These are phyloP conservation scores for Varecia variegata DNA, from an alignment of 2,797 vertebrate species.

Conservation along the genomic window DNA sequence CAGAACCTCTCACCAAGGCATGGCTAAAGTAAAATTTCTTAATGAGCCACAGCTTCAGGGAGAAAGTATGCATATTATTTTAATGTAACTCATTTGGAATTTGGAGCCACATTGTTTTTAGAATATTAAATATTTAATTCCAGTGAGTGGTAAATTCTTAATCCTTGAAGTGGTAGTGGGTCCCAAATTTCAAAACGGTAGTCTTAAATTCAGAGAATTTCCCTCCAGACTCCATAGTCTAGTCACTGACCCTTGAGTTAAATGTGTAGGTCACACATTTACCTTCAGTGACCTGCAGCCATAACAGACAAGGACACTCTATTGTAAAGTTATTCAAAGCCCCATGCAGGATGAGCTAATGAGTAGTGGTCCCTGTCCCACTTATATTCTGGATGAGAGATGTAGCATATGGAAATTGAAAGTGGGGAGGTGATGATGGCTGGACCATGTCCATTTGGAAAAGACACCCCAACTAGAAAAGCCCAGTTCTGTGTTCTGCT, in stretches of 20 bases:
- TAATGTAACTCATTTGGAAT: slow-evolving; percentile 26
- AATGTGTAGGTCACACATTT: not conserved
- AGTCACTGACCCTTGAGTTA: not conserved
- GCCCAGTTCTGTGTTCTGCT: not conserved
- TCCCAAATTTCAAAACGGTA: not conserved
- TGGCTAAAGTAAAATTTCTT: not conserved
- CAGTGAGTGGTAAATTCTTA: slow-evolving; percentile 9
- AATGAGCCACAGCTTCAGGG: not conserved
- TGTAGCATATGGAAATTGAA: not conserved
- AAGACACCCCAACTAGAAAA: not conserved
- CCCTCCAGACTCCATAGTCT: not conserved
- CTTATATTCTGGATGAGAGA: not conserved
- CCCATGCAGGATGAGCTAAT: not conserved
- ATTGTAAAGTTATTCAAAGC: not conserved
- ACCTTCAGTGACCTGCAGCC: not conserved
- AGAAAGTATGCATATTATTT: slow-evolving; percentile 19
- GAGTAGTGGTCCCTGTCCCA: not conserved
- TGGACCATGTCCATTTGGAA: not conserved
- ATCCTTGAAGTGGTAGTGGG: not conserved
- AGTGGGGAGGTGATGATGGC: not conserved
- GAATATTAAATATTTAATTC: slow-evolving; percentile 33
- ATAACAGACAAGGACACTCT: not conserved
- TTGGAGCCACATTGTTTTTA: not conserved
- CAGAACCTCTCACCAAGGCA: not conserved
- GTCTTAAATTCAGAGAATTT: not conserved